Percentiles rank a stretch among this genome's conserved stretches.
Conservation (phyloP, 30 jellyfish, hydroid and myxozoan species). For the Aurelia sp. region DNA sequence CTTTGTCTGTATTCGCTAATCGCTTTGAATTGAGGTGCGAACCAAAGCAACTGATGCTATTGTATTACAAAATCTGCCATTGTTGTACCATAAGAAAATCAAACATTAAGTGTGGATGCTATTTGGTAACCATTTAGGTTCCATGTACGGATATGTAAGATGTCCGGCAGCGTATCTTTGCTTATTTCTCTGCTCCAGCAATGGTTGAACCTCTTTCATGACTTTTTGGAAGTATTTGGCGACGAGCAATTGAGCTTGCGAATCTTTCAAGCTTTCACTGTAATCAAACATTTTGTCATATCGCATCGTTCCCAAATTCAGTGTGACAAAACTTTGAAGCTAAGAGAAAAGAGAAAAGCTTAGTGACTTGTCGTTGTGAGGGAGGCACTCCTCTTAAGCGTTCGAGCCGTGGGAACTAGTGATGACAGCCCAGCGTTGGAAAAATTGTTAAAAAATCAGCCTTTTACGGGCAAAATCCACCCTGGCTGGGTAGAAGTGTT, state of each 20-base stretch:
- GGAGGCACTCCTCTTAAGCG: too few relatives aligned
- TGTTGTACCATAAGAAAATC: too few relatives aligned
- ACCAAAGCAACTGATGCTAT: too few relatives aligned
- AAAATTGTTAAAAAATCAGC: too few relatives aligned
- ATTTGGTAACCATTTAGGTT: constrained; percentile 89
- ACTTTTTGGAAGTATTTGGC: constrained; percentile 31
- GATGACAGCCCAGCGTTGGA: too few relatives aligned
- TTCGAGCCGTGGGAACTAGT: too few relatives aligned
- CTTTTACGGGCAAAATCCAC: too few relatives aligned
- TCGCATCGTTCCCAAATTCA: constrained; percentile 79
- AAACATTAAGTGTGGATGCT: constrained; percentile 77
- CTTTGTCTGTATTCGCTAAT: too few relatives aligned
- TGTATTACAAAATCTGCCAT: too few relatives aligned
- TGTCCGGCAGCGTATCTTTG: constrained; percentile 63
- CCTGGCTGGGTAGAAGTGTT: too few relatives aligned
- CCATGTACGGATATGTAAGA: constrained; percentile 88
- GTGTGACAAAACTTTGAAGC: constrained; percentile 76
- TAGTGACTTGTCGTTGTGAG: too few relatives aligned
- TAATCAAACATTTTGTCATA: constrained; percentile 82
- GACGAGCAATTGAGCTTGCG: constrained; percentile 50
- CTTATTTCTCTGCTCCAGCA: constrained; percentile 49
- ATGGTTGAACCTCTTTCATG: constrained; percentile 70
- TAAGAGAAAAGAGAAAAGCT: constrained; percentile 4
- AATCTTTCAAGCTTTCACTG: constrained; percentile 55
- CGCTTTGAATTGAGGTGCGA: too few relatives aligned